Percentiles rank a stretch among this genome's conserved stretches.
Evolutionary conservation across 2,113 vertebrate species (phyloP).

Genomic region (Siniperca chuatsi): DNA sequence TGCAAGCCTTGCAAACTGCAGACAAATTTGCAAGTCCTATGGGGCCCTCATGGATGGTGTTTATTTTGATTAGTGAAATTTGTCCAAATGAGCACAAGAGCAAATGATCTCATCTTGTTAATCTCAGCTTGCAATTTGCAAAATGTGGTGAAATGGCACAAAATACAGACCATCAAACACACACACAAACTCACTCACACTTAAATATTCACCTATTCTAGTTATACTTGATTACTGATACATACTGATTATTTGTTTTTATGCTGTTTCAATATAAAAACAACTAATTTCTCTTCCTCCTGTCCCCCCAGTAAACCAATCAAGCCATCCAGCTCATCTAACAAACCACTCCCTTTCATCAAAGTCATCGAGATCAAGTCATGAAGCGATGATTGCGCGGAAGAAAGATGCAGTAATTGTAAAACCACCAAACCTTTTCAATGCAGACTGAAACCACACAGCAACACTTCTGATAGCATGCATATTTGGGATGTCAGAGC

Average conservation of each 20-base stretch:
- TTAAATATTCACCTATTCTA: not conserved
- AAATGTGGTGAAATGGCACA: not conserved
- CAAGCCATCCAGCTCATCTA: conserved; percentile 82
- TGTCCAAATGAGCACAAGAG: not conserved
- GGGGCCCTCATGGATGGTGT: not conserved
- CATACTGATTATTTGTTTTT: not conserved
- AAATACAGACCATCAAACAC: not conserved
- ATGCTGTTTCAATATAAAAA: not conserved
- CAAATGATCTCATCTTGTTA: not conserved
- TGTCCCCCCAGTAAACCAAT: conserved; percentile 82
- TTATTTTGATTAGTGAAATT: not conserved
- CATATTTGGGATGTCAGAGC: not conserved
- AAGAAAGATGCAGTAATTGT: not conserved
- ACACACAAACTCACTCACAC: not conserved
- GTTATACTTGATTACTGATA: not conserved
- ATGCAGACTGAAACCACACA: conserved; percentile 47
- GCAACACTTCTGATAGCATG: not conserved
- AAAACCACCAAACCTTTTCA: not conserved
- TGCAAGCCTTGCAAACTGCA: not conserved
- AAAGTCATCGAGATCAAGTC: conserved; percentile 92
- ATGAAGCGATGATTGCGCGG: conserved; percentile 54
- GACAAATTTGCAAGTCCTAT: not conserved
- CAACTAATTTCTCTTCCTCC: conserved; percentile 10
- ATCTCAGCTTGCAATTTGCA: not conserved
- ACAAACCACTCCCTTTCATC: conserved; percentile 91